A percentile compares a stretch with the other conserved stretches of the same genome.
Conservation (phyloP, 2,888 invertebrate genomes). For the Cheiracanthium punctorium region DNA sequence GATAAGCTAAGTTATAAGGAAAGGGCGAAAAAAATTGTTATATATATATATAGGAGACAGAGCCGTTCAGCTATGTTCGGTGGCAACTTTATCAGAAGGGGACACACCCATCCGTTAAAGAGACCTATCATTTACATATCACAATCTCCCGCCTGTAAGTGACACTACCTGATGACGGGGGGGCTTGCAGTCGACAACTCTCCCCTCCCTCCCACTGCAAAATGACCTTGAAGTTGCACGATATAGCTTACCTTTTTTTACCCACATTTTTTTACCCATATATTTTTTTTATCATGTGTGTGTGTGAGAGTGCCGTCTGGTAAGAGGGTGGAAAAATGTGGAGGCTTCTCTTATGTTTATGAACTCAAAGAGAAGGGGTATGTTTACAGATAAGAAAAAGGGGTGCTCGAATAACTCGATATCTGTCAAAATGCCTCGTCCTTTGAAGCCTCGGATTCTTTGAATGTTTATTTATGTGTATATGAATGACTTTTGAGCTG, state of each 20-base stretch:
- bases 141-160: conserved; percentile 17
- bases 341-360: not conserved
- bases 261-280: too few species aligned
- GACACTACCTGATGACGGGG: conserved; percentile 41
- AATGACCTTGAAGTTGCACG: conserved; percentile 14
- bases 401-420: not conserved
- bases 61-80: not conserved
- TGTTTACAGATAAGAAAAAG: not conserved
- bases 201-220: conserved; percentile 3
- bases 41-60: too few species aligned
- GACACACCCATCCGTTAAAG: conserved; percentile 58
- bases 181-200: too few species aligned
- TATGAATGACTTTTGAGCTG: not conserved
- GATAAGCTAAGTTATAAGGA: not conserved
- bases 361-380: not conserved
- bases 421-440: not conserved
- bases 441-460: not conserved
- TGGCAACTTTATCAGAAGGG: not conserved
- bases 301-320: too few species aligned
- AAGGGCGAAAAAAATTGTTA: not conserved
- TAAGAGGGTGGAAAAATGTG: not conserved
- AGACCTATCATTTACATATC: conserved; percentile 64
- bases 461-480: not conserved
- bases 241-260: not conserved
- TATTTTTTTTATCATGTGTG: too few species aligned